A percentile compares a stretch with the other conserved stretches of the same genome.
Evolutionary conservation across 2,888 invertebrate genomes (phyloP).

Genomic region (Cataglyphis albicans): DNA sequence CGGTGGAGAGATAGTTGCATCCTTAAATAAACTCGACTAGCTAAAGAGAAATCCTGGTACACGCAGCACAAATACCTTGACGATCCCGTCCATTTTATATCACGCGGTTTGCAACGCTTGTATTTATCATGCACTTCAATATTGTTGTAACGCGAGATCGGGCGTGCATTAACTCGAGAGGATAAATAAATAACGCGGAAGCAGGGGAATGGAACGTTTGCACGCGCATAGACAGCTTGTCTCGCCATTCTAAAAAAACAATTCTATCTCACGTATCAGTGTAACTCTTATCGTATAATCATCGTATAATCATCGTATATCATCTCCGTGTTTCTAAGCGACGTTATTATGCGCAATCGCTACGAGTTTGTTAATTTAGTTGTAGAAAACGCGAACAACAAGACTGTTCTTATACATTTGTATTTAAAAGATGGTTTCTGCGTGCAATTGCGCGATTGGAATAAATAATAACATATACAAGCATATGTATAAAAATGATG

Average conservation of each 20-base stretch:
- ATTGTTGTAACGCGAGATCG: constrained; percentile 54
- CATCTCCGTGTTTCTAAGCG: constrained; percentile 55
- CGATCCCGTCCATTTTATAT: constrained; percentile 47
- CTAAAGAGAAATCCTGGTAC: constrained; percentile 43
- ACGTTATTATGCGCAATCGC: constrained; percentile 57
- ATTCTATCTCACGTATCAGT: neutral
- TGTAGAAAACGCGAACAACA: constrained; percentile 28
- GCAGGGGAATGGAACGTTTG: constrained; percentile 36
- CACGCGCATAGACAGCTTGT: constrained; percentile 44
- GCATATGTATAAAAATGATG: neutral
- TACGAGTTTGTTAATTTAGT: constrained; percentile 25
- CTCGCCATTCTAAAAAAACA: neutral
- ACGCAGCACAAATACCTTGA: constrained; percentile 19
- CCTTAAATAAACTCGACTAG: constrained; percentile 52
- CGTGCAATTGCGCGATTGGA: neutral
- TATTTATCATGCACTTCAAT: constrained; percentile 57
- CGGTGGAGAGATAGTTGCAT: constrained; percentile 46
- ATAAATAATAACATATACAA: neutral
- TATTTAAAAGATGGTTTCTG: constrained; percentile 16
- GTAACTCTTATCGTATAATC: constrained; percentile 60
- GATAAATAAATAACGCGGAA: constrained; percentile 56
- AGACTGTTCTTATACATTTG: constrained; percentile 23
- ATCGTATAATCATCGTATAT: constrained; percentile 23
- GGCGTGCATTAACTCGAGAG: constrained; percentile 54
- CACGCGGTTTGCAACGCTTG: constrained; percentile 42